Evolutionary conservation across 1,140 invertebrate genomes (phyloP), one percentile per base, ranked within the genome.

Genomic region (Zophobas atratus): DNA sequence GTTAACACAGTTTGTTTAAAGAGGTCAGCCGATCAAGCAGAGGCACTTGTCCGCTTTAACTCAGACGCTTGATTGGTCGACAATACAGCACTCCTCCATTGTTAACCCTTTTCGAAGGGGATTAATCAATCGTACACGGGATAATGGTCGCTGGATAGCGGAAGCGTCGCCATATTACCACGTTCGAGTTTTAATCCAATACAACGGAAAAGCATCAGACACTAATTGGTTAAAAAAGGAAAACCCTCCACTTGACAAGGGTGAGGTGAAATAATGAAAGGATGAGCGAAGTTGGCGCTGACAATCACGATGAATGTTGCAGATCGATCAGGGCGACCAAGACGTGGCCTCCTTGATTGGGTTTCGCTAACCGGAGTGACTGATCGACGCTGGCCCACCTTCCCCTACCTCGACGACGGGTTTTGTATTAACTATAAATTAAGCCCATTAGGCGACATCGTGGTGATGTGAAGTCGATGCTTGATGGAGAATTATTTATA

Each of bases 201-300:
- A 36, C 49, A 39, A 20, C 46, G 48, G 46, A 72, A 72, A 53
- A 72, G 33, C 70, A 72, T 72, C 51, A 72, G 46, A 43, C 1
- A 43, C 70, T 71, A 71, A 71, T 72, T 72, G 70, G 32, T 49
- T 51, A 71, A 73, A 70, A 73, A 41, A 55, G 43, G 35, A 60
- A 71, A 36, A n/a, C 41, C 49, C 76, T 48, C 20, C 36, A 70
- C 43, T 76, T 73, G 76, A 56, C 53, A 60, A 67, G 76, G 76
- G 39, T 63, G 6, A 71, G 55, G 55, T 56, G 70, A 72, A 73
- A 77, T 77, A 72, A 77, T 77, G 76, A 73, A 77, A 33, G 60
- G 76, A 77, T 77, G 76, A 72, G 55, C 51, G 43, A 63, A 72
- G 55, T 49, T 73, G 67, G 2, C 60, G 39, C 57, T 48, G 75